Evolutionary conservation across 2,888 invertebrate genomes (phyloP).

Genomic region (Salticus scenicus): DNA sequence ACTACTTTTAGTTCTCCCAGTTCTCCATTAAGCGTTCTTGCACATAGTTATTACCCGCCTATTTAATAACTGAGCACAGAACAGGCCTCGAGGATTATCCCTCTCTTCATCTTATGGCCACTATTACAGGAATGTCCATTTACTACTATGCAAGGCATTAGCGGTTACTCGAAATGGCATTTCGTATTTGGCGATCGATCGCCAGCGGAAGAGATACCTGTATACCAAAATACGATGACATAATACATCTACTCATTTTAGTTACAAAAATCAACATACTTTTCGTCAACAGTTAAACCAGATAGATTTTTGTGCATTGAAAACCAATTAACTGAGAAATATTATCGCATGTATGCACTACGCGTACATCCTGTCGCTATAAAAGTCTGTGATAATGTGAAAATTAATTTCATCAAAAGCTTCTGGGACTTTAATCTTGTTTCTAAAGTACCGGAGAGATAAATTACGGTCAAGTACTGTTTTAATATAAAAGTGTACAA

Average conservation of each 20-base stretch:
- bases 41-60: constrained; percentile 41
- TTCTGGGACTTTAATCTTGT: no score
- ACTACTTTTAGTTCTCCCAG: constrained; percentile 4
- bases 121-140: constrained; percentile 14
- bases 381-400: no score
- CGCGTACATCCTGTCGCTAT: no score
- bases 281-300: no score
- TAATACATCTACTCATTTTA: neutral
- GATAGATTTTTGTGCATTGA: no score
- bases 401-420: no score
- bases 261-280: no score
- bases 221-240: neutral
- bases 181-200: neutral
- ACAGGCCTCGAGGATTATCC: neutral
- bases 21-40: constrained; percentile 28
- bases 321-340: no score
- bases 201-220: neutral
- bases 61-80: constrained; percentile 46
- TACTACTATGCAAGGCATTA: constrained; percentile 17
- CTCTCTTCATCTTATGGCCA: neutral
- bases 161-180: neutral
- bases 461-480: no score
- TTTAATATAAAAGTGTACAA: no score
- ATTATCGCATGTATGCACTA: no score
- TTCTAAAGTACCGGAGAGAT: no score